These are phyloP conservation scores for Henricia sp. DNA, from an alignment of 53 echinoderm and acorn worm genomes.

Conservation along the genomic window DNA sequence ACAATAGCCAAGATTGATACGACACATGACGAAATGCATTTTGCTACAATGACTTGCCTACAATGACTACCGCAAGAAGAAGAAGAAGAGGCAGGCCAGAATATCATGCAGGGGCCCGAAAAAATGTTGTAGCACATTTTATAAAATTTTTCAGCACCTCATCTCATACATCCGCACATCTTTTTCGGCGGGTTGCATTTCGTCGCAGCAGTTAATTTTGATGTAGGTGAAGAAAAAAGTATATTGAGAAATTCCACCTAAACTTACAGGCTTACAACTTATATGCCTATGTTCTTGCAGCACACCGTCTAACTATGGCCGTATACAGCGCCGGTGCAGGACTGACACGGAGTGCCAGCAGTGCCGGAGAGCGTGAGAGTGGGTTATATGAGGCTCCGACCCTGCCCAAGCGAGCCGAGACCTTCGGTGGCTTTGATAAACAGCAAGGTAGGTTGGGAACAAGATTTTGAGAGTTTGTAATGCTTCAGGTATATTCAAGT, in stretches of 20 bases:
- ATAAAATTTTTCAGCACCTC: too few relatives aligned
- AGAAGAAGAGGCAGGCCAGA: too few relatives aligned
- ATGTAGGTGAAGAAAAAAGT: too few relatives aligned
- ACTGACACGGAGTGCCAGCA: constrained; percentile 87
- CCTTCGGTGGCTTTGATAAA: constrained; percentile 95
- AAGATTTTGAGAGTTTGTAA: too few relatives aligned
- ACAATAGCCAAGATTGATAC: too few relatives aligned
- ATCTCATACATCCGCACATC: neutral
- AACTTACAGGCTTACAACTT: neutral
- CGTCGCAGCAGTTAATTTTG: neutral
- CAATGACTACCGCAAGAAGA: too few relatives aligned
- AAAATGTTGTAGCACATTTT: too few relatives aligned
- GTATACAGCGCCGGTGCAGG: constrained; percentile 73
- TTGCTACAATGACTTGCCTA: too few relatives aligned
- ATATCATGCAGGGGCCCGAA: too few relatives aligned
- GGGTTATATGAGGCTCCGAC: constrained; percentile 44
- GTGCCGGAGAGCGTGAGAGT: constrained; percentile 86
- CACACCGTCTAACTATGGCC: constrained; percentile 73
- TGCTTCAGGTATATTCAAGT: too few relatives aligned
- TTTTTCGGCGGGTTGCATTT: neutral
- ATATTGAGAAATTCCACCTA: neutral
- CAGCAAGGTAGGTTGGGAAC: constrained; percentile 43
- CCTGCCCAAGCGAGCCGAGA: constrained; percentile 93
- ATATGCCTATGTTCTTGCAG: constrained; percentile 41
- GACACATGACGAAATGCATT: too few relatives aligned